A percentile compares a stretch with the other conserved stretches of the same genome.
Conservation (phyloP, 2,888 invertebrate species). For the Orchesella flavescens region DNA sequence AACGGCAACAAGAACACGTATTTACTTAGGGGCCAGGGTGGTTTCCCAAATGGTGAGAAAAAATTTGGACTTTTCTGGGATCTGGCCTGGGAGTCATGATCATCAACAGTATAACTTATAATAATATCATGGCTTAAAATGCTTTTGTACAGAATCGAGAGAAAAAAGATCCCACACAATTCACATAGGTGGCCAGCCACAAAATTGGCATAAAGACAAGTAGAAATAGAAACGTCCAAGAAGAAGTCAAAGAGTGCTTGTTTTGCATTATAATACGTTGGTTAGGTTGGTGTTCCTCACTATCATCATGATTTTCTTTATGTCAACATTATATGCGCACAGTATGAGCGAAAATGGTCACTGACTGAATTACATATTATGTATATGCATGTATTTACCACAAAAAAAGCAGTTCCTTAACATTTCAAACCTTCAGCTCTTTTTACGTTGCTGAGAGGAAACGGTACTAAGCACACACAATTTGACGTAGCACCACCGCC, state of each 20-base stretch:
- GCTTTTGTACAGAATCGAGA: too few species aligned
- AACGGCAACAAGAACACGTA: too few species aligned
- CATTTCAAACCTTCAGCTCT: not conserved
- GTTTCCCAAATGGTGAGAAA: too few species aligned
- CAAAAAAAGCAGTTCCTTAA: not conserved
- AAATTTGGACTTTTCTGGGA: too few species aligned
- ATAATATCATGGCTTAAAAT: too few species aligned
- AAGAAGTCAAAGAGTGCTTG: not conserved
- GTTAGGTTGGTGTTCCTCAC: not conserved
- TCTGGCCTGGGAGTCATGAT: too few species aligned
- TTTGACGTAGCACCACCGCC: not conserved
- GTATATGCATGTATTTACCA: too few species aligned
- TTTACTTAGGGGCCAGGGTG: too few species aligned
- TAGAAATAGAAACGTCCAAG: constrained; percentile 26
- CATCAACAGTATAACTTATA: too few species aligned
- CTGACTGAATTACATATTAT: too few species aligned
- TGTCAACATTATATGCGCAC: too few species aligned
- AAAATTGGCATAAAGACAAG: constrained; percentile 20
- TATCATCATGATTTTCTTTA: not conserved
- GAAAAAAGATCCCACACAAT: constrained; percentile 28
- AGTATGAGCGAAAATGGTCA: too few species aligned
- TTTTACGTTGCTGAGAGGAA: not conserved
- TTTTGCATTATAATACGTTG: not conserved
- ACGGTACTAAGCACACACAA: constrained; percentile 21
- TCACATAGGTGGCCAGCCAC: constrained; percentile 56